Evolutionary conservation across 2,888 invertebrate species (phyloP).

Genomic region (Protophormia terraenovae): DNA sequence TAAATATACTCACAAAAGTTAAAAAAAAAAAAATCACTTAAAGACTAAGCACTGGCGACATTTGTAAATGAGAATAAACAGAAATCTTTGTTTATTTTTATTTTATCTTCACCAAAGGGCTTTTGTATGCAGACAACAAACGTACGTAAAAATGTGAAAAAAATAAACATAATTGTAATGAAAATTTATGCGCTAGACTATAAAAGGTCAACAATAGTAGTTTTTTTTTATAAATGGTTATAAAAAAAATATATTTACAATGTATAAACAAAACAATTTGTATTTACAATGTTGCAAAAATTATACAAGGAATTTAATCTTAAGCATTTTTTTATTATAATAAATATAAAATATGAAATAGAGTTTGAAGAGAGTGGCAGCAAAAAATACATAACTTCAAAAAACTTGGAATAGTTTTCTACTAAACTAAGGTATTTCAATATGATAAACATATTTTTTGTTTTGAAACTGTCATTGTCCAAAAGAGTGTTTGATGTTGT

Average conservation of each 20-base stretch:
- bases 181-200: conserved; percentile 46
- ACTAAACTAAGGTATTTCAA: neutral
- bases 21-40: neutral
- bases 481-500: neutral
- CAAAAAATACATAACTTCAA: neutral
- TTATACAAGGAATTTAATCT: conserved; percentile 10
- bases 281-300: conserved; percentile 42
- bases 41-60: neutral
- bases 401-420: conserved; percentile 9
- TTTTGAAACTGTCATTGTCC: conserved; percentile 35
- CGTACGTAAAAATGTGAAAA: neutral
- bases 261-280: neutral
- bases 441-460: neutral
- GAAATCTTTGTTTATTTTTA: neutral
- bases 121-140: neutral
- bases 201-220: conserved; percentile 48
- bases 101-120: neutral
- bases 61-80: conserved; percentile 41
- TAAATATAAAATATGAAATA: neutral
- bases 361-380: neutral
- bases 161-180: conserved; percentile 45
- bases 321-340: neutral
- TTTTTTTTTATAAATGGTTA: neutral
- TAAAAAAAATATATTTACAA: neutral
- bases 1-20: too few relatives aligned